phyloP scores from a whole-genome alignment of 2,113 vertebrate species.

The Oreocharis arfaki region DNA sequence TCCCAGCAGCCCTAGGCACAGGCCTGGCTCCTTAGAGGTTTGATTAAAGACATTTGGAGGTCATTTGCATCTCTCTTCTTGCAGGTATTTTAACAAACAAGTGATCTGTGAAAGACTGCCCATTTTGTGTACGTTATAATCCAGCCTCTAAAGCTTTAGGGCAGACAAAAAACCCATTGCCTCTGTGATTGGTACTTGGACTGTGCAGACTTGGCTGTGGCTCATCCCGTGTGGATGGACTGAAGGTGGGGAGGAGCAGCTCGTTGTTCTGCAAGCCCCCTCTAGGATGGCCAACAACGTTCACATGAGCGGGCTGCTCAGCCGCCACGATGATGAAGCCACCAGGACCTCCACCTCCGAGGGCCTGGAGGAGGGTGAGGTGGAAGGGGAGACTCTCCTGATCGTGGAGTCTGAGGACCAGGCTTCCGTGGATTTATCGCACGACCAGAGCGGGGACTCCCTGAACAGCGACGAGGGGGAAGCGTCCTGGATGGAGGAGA shows the following conservation, averaged over 20 bases:
- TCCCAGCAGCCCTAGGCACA: slow-evolving; percentile 56
- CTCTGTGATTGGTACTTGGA: not conserved
- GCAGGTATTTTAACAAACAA: not conserved
- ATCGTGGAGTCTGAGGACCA: slow-evolving; percentile 96
- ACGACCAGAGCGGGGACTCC: slow-evolving; percentile 96
- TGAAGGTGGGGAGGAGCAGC: not conserved
- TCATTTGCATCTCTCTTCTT: not conserved
- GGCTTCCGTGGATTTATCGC: slow-evolving; percentile 91
- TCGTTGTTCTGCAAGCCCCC: not conserved
- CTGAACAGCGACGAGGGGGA: slow-evolving; percentile 92
- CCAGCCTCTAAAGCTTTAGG: not conserved
- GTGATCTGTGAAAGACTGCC: not conserved
- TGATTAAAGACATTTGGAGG: not conserved
- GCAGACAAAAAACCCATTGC: not conserved
- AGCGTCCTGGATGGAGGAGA: slow-evolving; percentile 86
- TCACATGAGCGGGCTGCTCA: slow-evolving; percentile 74
- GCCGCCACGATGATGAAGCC: slow-evolving; percentile 82
- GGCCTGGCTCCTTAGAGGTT: not conserved
- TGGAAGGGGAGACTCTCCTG: slow-evolving; percentile 93
- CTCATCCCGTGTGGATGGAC: not conserved
- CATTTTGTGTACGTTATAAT: not conserved
- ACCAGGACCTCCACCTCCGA: slow-evolving; percentile 87
- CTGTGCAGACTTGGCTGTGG: not conserved
- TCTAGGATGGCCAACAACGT: slow-evolving; percentile 81
- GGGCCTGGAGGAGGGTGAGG: slow-evolving; percentile 94